Percentiles rank a stretch among this genome's conserved stretches.
Evolutionary conservation across 2,888 invertebrate genomes (phyloP).

Genomic region (Ectemnius cavifrons): DNA sequence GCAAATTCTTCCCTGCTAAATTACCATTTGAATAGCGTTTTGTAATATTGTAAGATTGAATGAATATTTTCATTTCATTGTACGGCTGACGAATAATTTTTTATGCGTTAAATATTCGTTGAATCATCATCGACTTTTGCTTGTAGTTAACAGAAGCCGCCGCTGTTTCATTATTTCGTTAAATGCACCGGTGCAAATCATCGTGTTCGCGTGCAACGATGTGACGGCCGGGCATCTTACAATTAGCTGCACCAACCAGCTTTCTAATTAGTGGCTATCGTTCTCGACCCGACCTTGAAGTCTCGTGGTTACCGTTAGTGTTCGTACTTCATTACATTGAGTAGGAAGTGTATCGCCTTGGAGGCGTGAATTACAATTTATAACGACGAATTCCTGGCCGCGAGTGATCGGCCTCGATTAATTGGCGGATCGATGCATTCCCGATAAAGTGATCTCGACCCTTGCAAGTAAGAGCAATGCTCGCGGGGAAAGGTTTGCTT

Average conservation of each 20-base stretch:
- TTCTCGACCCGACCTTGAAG: conserved; percentile 49
- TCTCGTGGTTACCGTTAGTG: conserved; percentile 50
- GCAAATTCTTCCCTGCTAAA: too few species aligned
- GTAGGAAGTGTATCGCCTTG: conserved; percentile 55
- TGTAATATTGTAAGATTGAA: too few species aligned
- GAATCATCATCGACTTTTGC: too few species aligned
- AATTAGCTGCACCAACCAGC: conserved; percentile 15
- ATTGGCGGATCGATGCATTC: conserved; percentile 54
- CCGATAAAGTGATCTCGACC: conserved; percentile 43
- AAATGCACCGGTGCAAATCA: conserved; percentile 29
- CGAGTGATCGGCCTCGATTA: conserved; percentile 57
- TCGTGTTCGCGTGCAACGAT: conserved; percentile 25
- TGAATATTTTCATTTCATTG: too few species aligned
- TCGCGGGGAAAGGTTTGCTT: conserved; percentile 35
- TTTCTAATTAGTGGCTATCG: conserved; percentile 30
- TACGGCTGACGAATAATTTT: too few species aligned
- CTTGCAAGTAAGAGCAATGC: conserved; percentile 24
- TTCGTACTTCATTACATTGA: conserved; percentile 53
- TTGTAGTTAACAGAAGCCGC: too few species aligned
- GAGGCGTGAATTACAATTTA: conserved; percentile 58
- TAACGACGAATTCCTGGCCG: conserved; percentile 37
- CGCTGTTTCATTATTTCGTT: too few species aligned
- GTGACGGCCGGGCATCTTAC: conserved; percentile 7
- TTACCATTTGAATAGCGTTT: too few species aligned
- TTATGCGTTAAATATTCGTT: too few species aligned